Evolutionary conservation across 2,888 invertebrate species (phyloP).

Genomic region (Halictus quadricinctus): DNA sequence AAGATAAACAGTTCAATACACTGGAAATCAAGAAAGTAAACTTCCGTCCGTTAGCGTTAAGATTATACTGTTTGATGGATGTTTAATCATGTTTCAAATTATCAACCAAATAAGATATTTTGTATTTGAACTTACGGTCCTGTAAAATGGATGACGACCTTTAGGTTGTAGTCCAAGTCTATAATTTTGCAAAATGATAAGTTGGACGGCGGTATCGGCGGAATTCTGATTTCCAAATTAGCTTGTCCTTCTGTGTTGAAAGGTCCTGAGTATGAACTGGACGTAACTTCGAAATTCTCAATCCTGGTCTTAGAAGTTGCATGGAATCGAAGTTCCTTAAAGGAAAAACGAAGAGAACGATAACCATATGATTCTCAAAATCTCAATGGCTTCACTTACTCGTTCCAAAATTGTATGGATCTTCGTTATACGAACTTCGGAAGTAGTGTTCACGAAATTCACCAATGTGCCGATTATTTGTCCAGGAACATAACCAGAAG

Average conservation of each 20-base stretch:
- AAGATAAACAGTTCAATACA: background rate
- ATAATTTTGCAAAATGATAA: constrained; percentile 56
- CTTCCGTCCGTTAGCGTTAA: background rate
- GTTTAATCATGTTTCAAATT: background rate
- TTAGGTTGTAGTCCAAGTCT: constrained; percentile 49
- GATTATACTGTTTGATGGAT: background rate
- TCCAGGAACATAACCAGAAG: constrained; percentile 84
- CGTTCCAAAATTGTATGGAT: constrained; percentile 56
- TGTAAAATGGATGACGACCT: constrained; percentile 41
- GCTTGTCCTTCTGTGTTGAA: background rate
- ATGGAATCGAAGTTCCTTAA: constrained; percentile 85
- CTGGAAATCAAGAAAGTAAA: background rate
- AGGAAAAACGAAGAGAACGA: background rate
- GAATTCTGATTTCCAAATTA: constrained; percentile 31
- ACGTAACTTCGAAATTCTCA: background rate
- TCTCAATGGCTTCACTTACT: constrained; percentile 47
- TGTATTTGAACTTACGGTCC: constrained; percentile 46
- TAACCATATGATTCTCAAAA: background rate
- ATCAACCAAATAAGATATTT: background rate
- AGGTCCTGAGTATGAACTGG: background rate
- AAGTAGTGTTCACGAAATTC: constrained; percentile 87
- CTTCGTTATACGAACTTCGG: constrained; percentile 83
- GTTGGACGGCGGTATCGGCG: constrained; percentile 58
- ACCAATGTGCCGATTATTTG: constrained; percentile 87
- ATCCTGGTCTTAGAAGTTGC: constrained; percentile 75